Base-by-base conservation (phyloP, 2,113 vertebrate genomes). In the Pelobates fuscus region DNA sequence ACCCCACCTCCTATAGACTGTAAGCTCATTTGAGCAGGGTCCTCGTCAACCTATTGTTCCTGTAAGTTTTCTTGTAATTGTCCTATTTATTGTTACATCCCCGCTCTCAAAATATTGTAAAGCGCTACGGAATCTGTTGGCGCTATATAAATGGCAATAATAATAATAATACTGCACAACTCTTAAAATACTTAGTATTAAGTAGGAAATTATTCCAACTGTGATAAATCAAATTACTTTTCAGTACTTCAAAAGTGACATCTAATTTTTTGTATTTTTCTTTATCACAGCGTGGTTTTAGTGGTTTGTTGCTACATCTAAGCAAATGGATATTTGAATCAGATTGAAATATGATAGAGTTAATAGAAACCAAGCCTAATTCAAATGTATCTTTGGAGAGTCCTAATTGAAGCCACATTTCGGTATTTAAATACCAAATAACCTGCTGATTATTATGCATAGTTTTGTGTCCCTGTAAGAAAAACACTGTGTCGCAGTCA, bases 361-460 rank as follows among this genome's bases (percentile, higher is more conserved):
- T 80, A 83, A 79, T 64, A 44, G 32, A 67, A 67, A 60, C 37
- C 55, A 82, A 67, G 27, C 70, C 76, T 80, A 82, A 85, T 82
- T 82, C 84, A 82, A 85, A 84, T 63, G 17, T 77, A 81, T 86
- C 84, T 87, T 87, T 80, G 81, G 80, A 84, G 23, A 49, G 80
- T 79, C 80, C 76, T 84, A 87, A 86, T 80, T 80, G 79, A 84
- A 84, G 81, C 84, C 88, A 89, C 82, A 83, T 83, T 89, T 86
- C 49, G 15, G 71, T 64, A 86, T 88, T 87, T 87, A 87, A 88
- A 88, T 85, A 80, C 77, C 83, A 88, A 90, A 84, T 88, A 86
- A 88, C 89, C 83, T 83, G 78, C 80, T 88, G 86, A 89, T 89
- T 85, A 85, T 84, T 89, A 88, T 90, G 90, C 89, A 91, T 89